These are phyloP conservation scores for Manacus vitellinus DNA, from an alignment of 2,113 vertebrate species.

Conservation along the genomic window DNA sequence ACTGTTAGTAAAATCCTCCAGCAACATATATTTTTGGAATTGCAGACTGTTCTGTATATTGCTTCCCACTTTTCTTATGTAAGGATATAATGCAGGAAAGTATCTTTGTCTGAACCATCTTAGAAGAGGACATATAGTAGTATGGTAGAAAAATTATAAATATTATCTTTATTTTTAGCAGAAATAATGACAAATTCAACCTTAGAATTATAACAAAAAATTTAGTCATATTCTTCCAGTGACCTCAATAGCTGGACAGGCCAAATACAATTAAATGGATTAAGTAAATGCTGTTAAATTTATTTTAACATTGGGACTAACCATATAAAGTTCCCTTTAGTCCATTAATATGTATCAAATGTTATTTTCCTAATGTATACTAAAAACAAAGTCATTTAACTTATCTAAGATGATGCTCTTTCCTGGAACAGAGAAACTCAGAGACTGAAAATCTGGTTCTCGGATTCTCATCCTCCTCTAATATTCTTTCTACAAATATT, in stretches of 20 bases:
- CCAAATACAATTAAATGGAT: background rate
- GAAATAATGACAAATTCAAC: background rate
- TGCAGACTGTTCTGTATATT: background rate
- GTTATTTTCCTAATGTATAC: background rate
- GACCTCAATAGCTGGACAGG: background rate
- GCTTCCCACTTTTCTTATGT: background rate
- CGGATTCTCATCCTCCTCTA: background rate
- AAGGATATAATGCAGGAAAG: background rate
- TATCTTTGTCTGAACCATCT: background rate
- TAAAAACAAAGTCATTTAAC: background rate
- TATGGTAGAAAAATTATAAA: background rate
- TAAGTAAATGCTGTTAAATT: background rate
- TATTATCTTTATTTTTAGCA: background rate
- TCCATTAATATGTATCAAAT: background rate
- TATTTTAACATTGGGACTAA: background rate
- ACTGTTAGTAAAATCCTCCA: background rate
- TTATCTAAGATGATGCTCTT: background rate
- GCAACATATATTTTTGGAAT: background rate
- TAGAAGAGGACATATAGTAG: background rate
- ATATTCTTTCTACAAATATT: background rate
- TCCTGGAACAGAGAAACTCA: background rate
- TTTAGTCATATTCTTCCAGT: background rate
- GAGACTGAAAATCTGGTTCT: background rate
- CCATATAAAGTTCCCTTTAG: background rate
- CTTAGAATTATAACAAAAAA: background rate